phyloP scores from a whole-genome alignment of 1,140 invertebrate species.

The Trachymyrmex septentrionalis region DNA sequence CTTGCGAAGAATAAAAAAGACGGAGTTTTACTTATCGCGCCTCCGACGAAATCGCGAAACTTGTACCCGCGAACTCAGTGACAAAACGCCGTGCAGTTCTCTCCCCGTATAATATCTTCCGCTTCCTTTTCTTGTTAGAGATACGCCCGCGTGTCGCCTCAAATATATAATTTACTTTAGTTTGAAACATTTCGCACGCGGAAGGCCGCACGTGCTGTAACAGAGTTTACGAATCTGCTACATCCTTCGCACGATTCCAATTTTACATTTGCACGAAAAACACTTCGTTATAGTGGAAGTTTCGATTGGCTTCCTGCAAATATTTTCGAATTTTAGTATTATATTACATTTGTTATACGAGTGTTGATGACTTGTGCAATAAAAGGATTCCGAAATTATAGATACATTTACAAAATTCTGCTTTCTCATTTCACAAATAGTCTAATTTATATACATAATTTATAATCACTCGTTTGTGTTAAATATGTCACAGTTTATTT shows the following conservation, averaged over 20 bases:
- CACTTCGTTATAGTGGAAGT: constrained; percentile 38
- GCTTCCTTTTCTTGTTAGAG: constrained; percentile 66
- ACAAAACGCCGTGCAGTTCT: constrained; percentile 68
- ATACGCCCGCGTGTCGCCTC: constrained; percentile 52
- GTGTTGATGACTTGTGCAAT: neutral
- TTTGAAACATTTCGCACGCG: constrained; percentile 60
- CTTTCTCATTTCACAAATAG: neutral
- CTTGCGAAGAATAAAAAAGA: constrained; percentile 69
- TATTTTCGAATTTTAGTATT: constrained; percentile 11
- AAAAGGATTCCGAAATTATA: neutral
- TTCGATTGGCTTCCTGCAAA: constrained; percentile 21
- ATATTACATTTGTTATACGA: neutral
- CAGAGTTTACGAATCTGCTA: constrained; percentile 32
- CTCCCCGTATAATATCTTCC: constrained; percentile 71
- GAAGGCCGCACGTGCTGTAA: constrained; percentile 18
- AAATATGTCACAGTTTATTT: no score
- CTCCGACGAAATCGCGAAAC: constrained; percentile 72
- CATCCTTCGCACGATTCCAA: constrained; percentile 10
- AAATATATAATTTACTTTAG: constrained; percentile 72
- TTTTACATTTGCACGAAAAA: constrained; percentile 45
- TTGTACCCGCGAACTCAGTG: constrained; percentile 69
- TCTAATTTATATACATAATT: no score
- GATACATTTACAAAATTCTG: neutral
- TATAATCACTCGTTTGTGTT: no score
- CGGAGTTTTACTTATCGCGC: constrained; percentile 75